phyloP scores from a whole-genome alignment of 2,113 vertebrate species.

The Catharus minimus region DNA sequence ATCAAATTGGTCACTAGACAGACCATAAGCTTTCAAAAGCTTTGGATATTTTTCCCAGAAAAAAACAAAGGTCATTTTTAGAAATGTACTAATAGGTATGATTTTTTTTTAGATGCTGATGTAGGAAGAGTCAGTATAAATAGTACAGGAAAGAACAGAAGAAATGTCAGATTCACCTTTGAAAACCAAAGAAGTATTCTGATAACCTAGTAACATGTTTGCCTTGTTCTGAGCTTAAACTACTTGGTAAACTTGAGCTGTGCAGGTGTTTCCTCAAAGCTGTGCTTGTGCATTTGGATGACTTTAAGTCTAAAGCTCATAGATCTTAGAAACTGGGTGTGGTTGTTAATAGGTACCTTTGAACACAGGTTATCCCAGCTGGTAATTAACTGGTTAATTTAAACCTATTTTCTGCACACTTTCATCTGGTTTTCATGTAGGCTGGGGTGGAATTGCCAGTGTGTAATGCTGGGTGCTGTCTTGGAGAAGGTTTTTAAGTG shows the following conservation, averaged over 20 bases:
- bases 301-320: not conserved
- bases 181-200: not conserved
- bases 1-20: not conserved
- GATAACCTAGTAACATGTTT: not conserved
- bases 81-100: not conserved
- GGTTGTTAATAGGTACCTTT: not conserved
- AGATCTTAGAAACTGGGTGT: not conserved
- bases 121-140: not conserved
- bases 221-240: not conserved
- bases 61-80: not conserved
- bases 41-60: not conserved
- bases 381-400: not conserved
- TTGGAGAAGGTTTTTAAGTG: not conserved
- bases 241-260: not conserved
- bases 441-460: not conserved
- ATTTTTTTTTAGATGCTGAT: not conserved
- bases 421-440: not conserved
- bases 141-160: not conserved
- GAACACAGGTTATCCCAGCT: not conserved
- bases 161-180: not conserved
- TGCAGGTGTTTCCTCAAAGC: not conserved
- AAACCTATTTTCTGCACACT: not conserved
- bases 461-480: accelerated
- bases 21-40: constrained; percentile 9
- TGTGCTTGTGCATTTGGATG: not conserved